Evolutionary conservation across 2,113 vertebrate genomes (phyloP).

Genomic region (Trematocara marginatum): DNA sequence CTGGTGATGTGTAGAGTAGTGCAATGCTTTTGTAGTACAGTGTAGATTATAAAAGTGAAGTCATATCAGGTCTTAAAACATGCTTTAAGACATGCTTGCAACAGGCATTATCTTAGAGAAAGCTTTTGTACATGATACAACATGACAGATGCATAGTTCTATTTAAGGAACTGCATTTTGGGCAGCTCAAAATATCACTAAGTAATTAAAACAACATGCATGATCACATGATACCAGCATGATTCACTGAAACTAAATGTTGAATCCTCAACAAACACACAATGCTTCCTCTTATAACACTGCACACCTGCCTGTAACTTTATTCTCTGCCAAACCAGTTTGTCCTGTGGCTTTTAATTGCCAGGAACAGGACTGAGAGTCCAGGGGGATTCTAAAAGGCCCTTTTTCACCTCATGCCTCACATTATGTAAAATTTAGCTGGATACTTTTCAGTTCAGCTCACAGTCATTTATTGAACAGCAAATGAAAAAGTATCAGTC

Average conservation of each 20-base stretch:
- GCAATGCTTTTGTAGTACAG: neutral
- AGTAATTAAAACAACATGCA: neutral
- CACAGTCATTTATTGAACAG: neutral
- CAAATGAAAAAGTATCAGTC: neutral
- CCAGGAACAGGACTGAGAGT: neutral
- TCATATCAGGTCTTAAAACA: neutral
- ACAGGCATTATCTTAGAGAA: neutral
- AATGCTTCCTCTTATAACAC: neutral
- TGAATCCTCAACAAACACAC: slow-evolving; percentile 11
- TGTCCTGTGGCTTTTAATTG: neutral
- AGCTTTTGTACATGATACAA: neutral
- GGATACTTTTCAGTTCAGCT: neutral
- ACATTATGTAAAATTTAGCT: neutral
- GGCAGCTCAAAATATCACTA: neutral
- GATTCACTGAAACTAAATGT: slow-evolving; percentile 47
- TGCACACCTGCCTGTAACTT: neutral
- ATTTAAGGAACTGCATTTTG: neutral
- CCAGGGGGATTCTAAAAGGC: neutral
- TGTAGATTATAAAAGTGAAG: neutral
- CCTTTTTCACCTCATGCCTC: neutral
- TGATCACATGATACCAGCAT: neutral
- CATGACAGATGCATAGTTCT: neutral
- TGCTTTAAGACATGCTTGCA: neutral
- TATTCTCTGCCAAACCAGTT: slow-evolving; percentile 75
- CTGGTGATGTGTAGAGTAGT: neutral